phyloP scores from a whole-genome alignment of 2,797 vertebrate species.

The Sciurus carolinensis region DNA sequence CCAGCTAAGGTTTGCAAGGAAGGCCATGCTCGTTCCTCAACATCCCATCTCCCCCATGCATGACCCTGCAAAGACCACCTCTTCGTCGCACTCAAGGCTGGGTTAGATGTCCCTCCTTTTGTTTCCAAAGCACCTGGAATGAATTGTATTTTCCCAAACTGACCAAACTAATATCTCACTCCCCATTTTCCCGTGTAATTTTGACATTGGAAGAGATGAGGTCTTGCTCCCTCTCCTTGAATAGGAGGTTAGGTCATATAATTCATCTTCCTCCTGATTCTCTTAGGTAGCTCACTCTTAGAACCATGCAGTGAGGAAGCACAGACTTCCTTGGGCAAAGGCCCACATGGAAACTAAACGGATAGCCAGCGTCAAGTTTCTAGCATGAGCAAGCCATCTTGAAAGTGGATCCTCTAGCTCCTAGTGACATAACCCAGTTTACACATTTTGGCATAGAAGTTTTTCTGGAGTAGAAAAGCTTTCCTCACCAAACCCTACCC shows the following conservation, averaged over 20 bases:
- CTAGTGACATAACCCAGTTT: neutral
- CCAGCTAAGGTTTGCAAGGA: constrained; percentile 52
- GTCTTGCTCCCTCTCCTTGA: neutral
- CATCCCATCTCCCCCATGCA: neutral
- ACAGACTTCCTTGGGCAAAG: neutral
- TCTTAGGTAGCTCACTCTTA: neutral
- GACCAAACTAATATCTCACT: neutral
- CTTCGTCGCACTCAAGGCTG: neutral
- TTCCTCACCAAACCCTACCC: neutral
- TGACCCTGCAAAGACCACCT: neutral
- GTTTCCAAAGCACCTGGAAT: neutral
- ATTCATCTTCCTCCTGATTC: constrained; percentile 29
- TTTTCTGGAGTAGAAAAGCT: neutral
- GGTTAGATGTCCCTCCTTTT: neutral
- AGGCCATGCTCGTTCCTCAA: neutral
- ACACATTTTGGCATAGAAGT: neutral
- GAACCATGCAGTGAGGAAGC: constrained; percentile 6
- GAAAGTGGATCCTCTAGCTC: neutral
- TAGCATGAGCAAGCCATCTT: neutral
- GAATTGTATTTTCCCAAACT: constrained; percentile 41
- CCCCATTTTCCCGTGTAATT: neutral
- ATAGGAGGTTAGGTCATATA: neutral
- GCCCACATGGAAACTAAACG: neutral
- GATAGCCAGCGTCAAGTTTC: neutral
- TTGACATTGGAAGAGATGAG: neutral